Conservation (phyloP, 1,140 invertebrate genomes). For the Fragariocoptes setiger region DNA sequence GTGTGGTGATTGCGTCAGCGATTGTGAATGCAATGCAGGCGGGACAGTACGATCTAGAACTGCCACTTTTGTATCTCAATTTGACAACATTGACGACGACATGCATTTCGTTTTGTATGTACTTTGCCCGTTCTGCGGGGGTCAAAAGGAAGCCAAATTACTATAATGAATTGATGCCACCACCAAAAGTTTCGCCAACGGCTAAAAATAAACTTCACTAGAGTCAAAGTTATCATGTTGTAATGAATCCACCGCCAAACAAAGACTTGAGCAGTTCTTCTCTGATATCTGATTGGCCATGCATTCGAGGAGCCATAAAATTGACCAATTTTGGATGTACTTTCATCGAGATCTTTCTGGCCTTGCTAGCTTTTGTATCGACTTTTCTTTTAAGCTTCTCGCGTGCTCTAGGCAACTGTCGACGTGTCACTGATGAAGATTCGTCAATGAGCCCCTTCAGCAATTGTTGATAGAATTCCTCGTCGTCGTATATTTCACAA, state of each 20-base stretch:
- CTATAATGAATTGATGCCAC: too few species aligned
- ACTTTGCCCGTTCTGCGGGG: too few species aligned
- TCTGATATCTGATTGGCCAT: conserved; percentile 43
- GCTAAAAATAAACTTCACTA: too few species aligned
- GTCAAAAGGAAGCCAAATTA: too few species aligned
- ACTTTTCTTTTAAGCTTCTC: conserved; percentile 63
- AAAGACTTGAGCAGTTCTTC: conserved; percentile 47
- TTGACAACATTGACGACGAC: too few species aligned
- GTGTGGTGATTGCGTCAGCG: too few species aligned
- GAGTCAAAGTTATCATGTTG: too few species aligned
- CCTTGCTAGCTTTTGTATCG: conserved; percentile 68
- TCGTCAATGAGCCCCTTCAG: conserved; percentile 64
- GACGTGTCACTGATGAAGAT: conserved; percentile 30
- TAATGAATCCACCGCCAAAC: conserved; percentile 26
- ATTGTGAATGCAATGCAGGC: too few species aligned
- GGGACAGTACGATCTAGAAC: too few species aligned
- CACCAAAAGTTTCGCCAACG: too few species aligned
- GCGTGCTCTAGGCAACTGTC: conserved; percentile 57
- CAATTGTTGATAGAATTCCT: conserved; percentile 80
- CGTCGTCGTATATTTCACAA: conserved; percentile 70
- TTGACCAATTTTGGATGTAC: conserved; percentile 66
- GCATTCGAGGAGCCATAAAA: conserved; percentile 47
- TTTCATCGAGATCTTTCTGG: conserved; percentile 51
- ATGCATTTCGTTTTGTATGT: too few species aligned
- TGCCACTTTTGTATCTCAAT: too few species aligned